Evolutionary conservation across 2,797 vertebrate genomes (phyloP).

Genomic region (Discoglossus pictus): DNA sequence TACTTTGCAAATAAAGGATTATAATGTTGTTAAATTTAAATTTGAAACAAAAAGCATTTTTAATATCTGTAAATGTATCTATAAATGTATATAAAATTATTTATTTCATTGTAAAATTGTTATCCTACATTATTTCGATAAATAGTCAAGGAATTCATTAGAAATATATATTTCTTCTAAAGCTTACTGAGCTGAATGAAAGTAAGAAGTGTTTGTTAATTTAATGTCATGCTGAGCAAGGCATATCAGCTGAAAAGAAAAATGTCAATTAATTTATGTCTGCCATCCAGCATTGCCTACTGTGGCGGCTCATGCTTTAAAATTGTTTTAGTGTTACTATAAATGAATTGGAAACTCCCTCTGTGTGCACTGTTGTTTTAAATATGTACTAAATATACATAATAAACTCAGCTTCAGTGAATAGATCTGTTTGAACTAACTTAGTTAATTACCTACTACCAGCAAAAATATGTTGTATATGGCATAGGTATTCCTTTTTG

Average conservation of each 20-base stretch:
- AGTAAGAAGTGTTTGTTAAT: conserved; percentile 4
- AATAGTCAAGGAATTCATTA: no score
- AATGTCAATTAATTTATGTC: conserved; percentile 2
- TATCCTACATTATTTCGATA: no score
- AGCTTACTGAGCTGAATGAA: neutral
- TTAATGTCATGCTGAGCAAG: conserved; percentile 12
- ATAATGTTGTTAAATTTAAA: no score
- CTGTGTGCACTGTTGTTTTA: neutral
- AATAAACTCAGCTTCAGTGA: neutral
- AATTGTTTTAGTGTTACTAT: no score
- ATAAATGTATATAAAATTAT: no score
- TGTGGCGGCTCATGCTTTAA: neutral
- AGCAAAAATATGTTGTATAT: no score
- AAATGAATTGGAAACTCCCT: neutral
- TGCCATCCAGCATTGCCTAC: neutral
- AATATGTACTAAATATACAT: neutral
- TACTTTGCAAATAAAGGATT: no score
- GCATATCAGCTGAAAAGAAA: neutral
- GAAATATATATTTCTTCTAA: no score
- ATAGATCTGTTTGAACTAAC: neutral
- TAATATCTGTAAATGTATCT: no score
- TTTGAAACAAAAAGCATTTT: no score
- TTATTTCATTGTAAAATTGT: no score
- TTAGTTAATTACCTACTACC: neutral
- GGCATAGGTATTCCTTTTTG: no score